phyloP scores from a whole-genome alignment of 2,797 vertebrate species.

The Helicolenus hilgendorfi region DNA sequence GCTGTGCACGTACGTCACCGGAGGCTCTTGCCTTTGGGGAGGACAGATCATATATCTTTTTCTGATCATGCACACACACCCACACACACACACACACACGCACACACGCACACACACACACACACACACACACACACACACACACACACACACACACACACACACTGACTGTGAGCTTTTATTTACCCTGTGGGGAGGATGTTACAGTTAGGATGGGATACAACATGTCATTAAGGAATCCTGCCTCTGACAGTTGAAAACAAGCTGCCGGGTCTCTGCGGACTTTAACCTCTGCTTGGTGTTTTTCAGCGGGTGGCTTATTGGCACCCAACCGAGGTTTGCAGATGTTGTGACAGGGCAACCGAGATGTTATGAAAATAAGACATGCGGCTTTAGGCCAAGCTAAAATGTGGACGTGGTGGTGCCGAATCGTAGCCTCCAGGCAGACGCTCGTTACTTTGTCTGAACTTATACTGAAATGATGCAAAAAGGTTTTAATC shows the following conservation, averaged over 20 bases:
- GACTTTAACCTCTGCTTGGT: constrained; percentile 55
- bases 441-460: neutral
- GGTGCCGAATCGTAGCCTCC: neutral
- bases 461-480: neutral
- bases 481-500: neutral
- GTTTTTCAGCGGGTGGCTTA: constrained; percentile 51
- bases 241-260: constrained; percentile 84
- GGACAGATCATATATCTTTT: constrained; percentile 65
- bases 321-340: constrained; percentile 37
- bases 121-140: constrained; percentile 30
- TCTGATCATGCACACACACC: constrained; percentile 55
- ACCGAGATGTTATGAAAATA: constrained; percentile 34
- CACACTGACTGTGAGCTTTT: constrained; percentile 63
- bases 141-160: constrained; percentile 11
- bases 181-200: constrained; percentile 88
- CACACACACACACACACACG: constrained; percentile 10
- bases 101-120: constrained; percentile 14
- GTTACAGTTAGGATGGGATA: constrained; percentile 85
- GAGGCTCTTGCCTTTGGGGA: constrained; percentile 57
- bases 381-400: neutral
- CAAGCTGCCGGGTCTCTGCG: constrained; percentile 69
- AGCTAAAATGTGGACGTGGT: neutral
- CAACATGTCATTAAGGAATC: constrained; percentile 88
- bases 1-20: constrained; percentile 41
- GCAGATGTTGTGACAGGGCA: constrained; percentile 59